Evolutionary conservation across 2,113 vertebrate species (phyloP).

Genomic region (Sclerurus mexicanus): DNA sequence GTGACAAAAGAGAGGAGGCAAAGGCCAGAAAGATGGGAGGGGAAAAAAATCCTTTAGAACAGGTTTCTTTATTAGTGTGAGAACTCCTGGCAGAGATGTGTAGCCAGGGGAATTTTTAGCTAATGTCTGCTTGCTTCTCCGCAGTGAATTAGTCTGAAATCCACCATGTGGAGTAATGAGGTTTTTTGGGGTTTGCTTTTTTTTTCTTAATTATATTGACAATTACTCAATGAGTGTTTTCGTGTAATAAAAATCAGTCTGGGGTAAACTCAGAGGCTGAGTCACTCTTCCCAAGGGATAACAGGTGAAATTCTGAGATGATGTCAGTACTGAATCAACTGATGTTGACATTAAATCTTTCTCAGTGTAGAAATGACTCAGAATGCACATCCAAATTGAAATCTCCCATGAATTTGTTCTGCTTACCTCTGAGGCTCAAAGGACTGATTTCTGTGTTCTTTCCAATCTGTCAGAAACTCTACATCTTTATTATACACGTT

Average conservation of each 20-base stretch:
- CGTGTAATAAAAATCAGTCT: background rate
- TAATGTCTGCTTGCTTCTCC: background rate
- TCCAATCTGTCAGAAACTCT: background rate
- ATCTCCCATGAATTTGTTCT: background rate
- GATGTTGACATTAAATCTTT: background rate
- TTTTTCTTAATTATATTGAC: background rate
- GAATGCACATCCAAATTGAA: background rate
- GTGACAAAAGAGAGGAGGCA: background rate
- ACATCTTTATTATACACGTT: background rate
- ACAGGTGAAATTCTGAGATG: constrained; percentile 3
- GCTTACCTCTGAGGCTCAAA: background rate
- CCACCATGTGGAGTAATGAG: background rate
- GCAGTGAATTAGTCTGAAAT: background rate
- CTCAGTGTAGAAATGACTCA: background rate
- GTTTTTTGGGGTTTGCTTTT: no score
- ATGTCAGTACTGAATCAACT: constrained; percentile 3
- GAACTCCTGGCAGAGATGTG: background rate
- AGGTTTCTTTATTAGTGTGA: background rate
- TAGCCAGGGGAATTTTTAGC: constrained; percentile 6
- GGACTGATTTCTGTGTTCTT: background rate
- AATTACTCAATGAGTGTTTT: background rate
- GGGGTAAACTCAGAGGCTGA: background rate
- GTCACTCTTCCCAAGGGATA: background rate
- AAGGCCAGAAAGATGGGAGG: background rate
- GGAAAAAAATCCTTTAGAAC: background rate